Conservation (phyloP, 92 coral and sea anemone species). For the Palythoa caribaeorum region DNA sequence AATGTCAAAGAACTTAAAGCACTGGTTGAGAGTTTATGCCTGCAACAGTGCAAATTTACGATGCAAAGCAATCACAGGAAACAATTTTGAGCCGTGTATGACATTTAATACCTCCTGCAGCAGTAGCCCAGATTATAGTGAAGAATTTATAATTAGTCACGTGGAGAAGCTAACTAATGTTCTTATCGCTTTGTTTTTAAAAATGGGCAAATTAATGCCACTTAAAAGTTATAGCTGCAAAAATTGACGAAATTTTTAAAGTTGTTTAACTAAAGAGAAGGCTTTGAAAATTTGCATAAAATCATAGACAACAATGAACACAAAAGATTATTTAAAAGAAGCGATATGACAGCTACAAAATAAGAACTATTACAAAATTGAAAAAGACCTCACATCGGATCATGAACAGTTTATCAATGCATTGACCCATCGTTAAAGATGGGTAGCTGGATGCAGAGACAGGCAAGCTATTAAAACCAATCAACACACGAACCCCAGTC, state of each 20-base stretch:
- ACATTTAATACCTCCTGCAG: too few species aligned
- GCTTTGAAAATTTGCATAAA: slow-evolving; percentile 53
- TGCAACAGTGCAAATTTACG: background rate
- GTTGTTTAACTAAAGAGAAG: slow-evolving; percentile 33
- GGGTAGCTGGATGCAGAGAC: slow-evolving; percentile 36
- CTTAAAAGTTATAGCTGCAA: background rate
- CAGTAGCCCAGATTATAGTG: too few species aligned
- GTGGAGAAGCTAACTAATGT: background rate
- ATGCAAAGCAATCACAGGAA: background rate
- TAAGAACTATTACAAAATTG: slow-evolving; percentile 45
- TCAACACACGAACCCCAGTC: slow-evolving; percentile 43
- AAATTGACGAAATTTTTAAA: background rate
- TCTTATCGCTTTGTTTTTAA: background rate
- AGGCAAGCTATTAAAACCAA: slow-evolving; percentile 42
- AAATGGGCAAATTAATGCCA: too few species aligned
- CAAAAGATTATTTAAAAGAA: slow-evolving; percentile 39
- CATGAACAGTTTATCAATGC: slow-evolving; percentile 46
- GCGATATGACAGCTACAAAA: slow-evolving; percentile 36
- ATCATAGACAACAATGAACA: slow-evolving; percentile 42
- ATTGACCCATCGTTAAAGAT: slow-evolving; percentile 28
- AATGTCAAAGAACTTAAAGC: background rate
- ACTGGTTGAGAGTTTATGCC: background rate
- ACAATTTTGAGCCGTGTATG: background rate
- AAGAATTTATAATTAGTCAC: too few species aligned
- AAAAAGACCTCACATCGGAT: slow-evolving; percentile 49